Conservation (phyloP, 1,140 invertebrate species). For the Trachelipus rathkii region DNA sequence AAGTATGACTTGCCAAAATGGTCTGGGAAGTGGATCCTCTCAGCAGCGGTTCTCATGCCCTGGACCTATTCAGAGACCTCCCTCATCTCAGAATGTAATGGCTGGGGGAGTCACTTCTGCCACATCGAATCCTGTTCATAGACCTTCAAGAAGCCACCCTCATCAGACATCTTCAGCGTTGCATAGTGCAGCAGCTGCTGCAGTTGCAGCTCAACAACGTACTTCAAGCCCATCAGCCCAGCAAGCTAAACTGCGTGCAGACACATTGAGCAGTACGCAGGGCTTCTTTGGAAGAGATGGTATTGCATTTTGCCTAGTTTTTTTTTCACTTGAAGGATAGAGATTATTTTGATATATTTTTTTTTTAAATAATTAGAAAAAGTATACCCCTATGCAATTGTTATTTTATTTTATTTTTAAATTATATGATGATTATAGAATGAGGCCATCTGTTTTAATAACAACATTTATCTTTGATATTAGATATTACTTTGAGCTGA, state of each 20-base stretch:
- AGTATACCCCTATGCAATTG: too few species aligned
- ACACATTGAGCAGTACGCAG: slow-evolving; percentile 49
- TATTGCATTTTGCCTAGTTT: neutral
- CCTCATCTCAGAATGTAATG: slow-evolving; percentile 30
- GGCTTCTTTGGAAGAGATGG: slow-evolving; percentile 48
- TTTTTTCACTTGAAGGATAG: neutral
- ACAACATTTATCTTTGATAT: too few species aligned
- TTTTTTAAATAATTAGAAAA: neutral
- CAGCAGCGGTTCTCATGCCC: slow-evolving; percentile 33
- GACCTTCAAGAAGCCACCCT: neutral
- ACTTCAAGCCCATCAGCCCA: slow-evolving; percentile 46
- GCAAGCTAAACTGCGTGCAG: slow-evolving; percentile 48
- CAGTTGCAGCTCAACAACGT: slow-evolving; percentile 16
- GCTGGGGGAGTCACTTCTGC: neutral
- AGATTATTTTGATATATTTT: neutral
- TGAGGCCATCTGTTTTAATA: too few species aligned
- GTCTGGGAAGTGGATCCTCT: slow-evolving; percentile 21
- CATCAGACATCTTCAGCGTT: neutral
- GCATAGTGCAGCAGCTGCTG: slow-evolving; percentile 19
- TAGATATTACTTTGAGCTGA: too few species aligned
- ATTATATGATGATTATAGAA: too few species aligned
- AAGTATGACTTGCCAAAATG: slow-evolving; percentile 30
- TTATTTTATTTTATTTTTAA: too few species aligned
- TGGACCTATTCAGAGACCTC: slow-evolving; percentile 43
- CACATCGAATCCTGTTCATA: neutral